Conservation (phyloP, 2,797 vertebrate genomes). For the Aeoliscus strigatus region DNA sequence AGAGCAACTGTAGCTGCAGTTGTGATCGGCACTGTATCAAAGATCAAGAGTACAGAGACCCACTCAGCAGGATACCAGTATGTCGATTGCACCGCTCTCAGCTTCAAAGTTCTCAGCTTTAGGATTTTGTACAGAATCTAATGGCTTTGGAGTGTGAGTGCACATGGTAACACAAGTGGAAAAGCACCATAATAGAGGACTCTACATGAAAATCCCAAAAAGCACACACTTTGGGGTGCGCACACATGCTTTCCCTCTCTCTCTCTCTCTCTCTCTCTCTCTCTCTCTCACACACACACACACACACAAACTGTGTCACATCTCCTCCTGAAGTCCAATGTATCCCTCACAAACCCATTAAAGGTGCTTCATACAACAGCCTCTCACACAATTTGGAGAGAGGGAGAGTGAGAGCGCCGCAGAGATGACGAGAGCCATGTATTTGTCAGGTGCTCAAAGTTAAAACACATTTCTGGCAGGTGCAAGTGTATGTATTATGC, state of each 20-base stretch:
- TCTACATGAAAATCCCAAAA: slow-evolving; percentile 65
- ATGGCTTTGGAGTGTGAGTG: slow-evolving; percentile 72
- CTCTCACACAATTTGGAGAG: slow-evolving; percentile 54
- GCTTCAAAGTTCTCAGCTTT: slow-evolving; percentile 65
- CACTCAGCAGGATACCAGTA: slow-evolving; percentile 56
- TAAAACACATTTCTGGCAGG: too few species aligned
- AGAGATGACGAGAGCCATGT: slow-evolving; percentile 34
- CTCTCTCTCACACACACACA: slow-evolving; percentile 6
- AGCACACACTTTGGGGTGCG: slow-evolving; percentile 37
- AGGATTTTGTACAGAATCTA: slow-evolving; percentile 69
- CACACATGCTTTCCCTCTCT: slow-evolving; percentile 12
- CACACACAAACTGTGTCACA: slow-evolving; percentile 44
- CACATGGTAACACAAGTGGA: slow-evolving; percentile 62
- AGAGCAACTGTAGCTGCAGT: slow-evolving; percentile 54
- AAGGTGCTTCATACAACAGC: slow-evolving; percentile 70
- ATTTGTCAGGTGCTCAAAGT: too few species aligned
- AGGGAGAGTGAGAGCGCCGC: slow-evolving; percentile 51
- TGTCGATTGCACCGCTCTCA: slow-evolving; percentile 62
- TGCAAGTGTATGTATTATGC: too few species aligned
- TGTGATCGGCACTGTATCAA: slow-evolving; percentile 44
- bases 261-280: slow-evolving; percentile 8
- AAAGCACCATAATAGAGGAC: slow-evolving; percentile 61
- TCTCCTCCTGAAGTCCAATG: slow-evolving; percentile 64
- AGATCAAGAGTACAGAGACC: slow-evolving; percentile 56
- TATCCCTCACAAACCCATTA: slow-evolving; percentile 72